Conservation (phyloP, 2,113 vertebrate genomes). For the Datnioides undecimradiatus region DNA sequence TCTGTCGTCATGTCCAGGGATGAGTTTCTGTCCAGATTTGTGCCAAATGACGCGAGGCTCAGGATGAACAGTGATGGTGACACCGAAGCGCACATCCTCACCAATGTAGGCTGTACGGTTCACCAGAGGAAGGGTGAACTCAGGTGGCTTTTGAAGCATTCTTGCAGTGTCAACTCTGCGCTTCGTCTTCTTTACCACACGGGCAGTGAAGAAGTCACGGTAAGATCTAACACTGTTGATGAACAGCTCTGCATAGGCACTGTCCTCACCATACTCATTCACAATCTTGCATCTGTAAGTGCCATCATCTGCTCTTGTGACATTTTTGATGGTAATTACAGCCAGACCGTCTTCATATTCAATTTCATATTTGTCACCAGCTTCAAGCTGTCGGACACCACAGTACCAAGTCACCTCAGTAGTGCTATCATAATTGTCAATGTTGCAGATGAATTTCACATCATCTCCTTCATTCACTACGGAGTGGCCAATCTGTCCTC, state of each 20-base stretch:
- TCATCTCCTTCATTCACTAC: slow-evolving; percentile 89
- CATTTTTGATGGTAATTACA: slow-evolving; percentile 90
- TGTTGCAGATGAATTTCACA: slow-evolving; percentile 91
- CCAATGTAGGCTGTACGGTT: slow-evolving; percentile 93
- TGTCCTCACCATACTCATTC: slow-evolving; percentile 98
- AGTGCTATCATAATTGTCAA: slow-evolving; percentile 96
- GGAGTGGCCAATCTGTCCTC: slow-evolving; percentile 90
- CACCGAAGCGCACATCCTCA: slow-evolving; percentile 93
- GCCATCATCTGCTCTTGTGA: slow-evolving; percentile 93
- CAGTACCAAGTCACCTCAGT: slow-evolving; percentile 98
- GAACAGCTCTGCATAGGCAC: slow-evolving; percentile 94
- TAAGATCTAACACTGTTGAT: slow-evolving; percentile 91
- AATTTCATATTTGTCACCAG: slow-evolving; percentile 92
- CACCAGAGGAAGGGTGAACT: slow-evolving; percentile 96
- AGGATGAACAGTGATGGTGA: slow-evolving; percentile 98
- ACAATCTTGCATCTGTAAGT: slow-evolving; percentile 96
- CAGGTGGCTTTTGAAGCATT: slow-evolving; percentile 94
- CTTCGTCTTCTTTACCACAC: slow-evolving; percentile 93
- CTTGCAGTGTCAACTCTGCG: slow-evolving; percentile 93
- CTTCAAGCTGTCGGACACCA: slow-evolving; percentile 95
- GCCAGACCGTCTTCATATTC: slow-evolving; percentile 95
- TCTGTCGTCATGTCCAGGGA: slow-evolving; percentile 91
- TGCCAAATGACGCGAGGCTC: slow-evolving; percentile 96
- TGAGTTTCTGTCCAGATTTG: slow-evolving; percentile 96
- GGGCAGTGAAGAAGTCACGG: slow-evolving; percentile 90